Evolutionary conservation across 2,113 vertebrate genomes (phyloP).

Genomic region (Parotia lawesii): DNA sequence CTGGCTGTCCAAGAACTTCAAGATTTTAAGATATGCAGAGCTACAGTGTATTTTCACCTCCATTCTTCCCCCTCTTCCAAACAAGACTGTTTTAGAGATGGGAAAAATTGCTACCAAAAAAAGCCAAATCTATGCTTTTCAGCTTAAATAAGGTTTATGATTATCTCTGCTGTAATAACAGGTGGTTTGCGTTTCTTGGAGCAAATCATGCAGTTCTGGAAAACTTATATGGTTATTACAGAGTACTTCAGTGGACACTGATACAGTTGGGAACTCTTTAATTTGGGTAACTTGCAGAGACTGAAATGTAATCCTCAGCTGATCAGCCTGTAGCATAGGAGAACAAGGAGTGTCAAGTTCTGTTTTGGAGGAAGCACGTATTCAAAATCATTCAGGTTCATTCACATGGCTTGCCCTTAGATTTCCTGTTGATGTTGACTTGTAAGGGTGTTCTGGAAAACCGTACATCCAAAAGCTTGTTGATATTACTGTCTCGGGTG

Average conservation of each 20-base stretch:
- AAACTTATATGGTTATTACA: neutral
- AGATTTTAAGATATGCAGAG: neutral
- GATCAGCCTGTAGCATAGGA: neutral
- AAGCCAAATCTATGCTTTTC: neutral
- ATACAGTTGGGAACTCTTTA: neutral
- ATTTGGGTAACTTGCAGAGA: neutral
- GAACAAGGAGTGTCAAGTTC: neutral
- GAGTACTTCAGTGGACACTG: neutral
- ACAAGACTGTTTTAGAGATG: neutral
- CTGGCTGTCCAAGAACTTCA: neutral
- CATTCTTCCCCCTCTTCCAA: neutral
- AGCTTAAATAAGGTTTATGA: neutral
- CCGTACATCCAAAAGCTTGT: neutral
- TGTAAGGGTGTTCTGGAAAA: neutral
- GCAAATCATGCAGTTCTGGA: neutral
- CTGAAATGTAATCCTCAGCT: neutral
- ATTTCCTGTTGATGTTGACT: neutral
- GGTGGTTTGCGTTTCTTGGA: neutral
- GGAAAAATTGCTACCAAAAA: neutral
- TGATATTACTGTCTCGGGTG: neutral
- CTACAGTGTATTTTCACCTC: neutral
- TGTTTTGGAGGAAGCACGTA: neutral
- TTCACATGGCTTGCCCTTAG: neutral
- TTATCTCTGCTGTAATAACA: slow-evolving; percentile 9
- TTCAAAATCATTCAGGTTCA: neutral